These are phyloP conservation scores for Anguilla megastoma DNA, from an alignment of 2,797 vertebrate genomes.

Conservation along the genomic window DNA sequence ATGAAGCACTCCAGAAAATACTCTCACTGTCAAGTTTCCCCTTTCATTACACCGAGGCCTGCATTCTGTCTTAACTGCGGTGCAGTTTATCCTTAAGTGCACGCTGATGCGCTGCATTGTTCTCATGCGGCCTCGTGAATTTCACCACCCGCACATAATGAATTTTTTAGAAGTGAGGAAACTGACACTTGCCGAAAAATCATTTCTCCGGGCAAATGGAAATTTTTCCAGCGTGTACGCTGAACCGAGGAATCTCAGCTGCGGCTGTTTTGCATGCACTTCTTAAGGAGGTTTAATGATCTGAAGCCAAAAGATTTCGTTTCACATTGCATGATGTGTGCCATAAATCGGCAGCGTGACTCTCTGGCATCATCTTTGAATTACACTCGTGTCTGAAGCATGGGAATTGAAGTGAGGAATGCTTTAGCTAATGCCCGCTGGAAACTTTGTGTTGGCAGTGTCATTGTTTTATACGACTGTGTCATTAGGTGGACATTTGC, in stretches of 20 bases:
- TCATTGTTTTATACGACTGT: neutral
- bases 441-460: neutral
- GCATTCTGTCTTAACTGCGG: neutral
- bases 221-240: neutral
- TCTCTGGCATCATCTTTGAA: neutral
- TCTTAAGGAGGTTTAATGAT: neutral
- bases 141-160: neutral
- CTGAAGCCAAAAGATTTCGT: neutral
- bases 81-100: neutral
- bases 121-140: neutral
- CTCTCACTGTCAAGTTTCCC: neutral
- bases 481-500: neutral
- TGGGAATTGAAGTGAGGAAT: conserved; percentile 30
- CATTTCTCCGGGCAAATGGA: neutral
- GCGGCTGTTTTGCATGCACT: neutral
- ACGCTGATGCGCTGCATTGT: neutral
- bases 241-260: neutral
- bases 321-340: neutral
- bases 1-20: neutral
- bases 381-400: conserved; percentile 9
- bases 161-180: neutral
- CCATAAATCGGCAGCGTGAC: conserved; percentile 6
- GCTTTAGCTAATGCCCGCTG: conserved; percentile 6
- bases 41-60: neutral
- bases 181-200: neutral